Evolutionary conservation across 2,888 invertebrate species (phyloP).

Genomic region (Brachyptera risi): DNA sequence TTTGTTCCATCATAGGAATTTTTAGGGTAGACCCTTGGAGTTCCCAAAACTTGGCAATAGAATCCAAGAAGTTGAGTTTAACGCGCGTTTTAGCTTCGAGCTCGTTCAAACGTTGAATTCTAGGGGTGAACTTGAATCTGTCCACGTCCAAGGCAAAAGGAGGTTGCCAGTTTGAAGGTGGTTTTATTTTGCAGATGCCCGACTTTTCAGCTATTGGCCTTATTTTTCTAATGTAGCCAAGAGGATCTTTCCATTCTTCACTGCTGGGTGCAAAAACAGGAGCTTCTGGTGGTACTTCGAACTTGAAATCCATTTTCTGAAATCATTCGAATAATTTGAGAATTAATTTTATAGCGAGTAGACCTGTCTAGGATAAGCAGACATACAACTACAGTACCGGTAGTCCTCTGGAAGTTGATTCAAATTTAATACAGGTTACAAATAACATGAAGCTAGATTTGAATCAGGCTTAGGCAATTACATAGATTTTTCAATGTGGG

Average conservation of each 20-base stretch:
- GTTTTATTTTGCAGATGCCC: conserved; percentile 29
- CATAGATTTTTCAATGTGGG: too few relatives aligned
- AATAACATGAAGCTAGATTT: too few relatives aligned
- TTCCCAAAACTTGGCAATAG: conserved; percentile 98
- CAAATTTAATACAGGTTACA: too few relatives aligned
- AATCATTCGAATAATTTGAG: too few relatives aligned
- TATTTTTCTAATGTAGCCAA: conserved; percentile 23
- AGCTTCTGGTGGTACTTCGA: conserved; percentile 22
- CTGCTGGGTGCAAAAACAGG: conserved; percentile 23
- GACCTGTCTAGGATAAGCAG: too few relatives aligned
- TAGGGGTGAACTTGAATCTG: conserved; percentile 89
- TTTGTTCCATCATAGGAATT: conserved; percentile 91
- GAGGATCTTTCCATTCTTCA: conserved; percentile 27
- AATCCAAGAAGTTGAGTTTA: conserved; percentile 93
- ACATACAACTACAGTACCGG: too few relatives aligned
- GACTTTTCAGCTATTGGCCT: conserved; percentile 22
- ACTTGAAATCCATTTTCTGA: too few relatives aligned
- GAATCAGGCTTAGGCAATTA: too few relatives aligned
- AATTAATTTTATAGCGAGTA: too few relatives aligned
- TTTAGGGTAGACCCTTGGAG: conserved; percentile 87
- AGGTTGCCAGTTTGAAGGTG: conserved; percentile 75
- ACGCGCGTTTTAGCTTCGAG: conserved; percentile 96
- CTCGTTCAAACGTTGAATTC: conserved; percentile 95
- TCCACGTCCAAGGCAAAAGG: conserved; percentile 98
- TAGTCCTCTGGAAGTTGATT: too few relatives aligned